Base-by-base conservation (phyloP, 2,888 invertebrate genomes). In the Athripsodes cinereus region DNA sequence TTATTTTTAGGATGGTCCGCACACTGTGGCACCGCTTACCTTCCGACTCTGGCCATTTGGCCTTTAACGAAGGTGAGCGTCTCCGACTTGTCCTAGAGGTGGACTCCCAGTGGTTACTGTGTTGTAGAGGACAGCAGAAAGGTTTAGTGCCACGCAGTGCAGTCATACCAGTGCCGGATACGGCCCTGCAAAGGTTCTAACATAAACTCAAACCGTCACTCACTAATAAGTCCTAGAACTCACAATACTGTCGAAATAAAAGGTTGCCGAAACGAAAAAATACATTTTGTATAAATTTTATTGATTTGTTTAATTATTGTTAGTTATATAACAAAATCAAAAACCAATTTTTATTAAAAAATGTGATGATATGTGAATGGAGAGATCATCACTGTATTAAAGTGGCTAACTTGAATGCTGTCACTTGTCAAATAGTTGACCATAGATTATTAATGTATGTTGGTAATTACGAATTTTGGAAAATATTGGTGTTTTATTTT, bases 41-140 rank as follows among this genome's bases (percentile, higher is more conserved):
- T n/a, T 86, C 88, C 1, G 88, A 88, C 68, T 87, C 86, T 52
- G 89, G 88, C 11, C 89, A 89, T 67, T 75, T 90, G 40, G 84
- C 88, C 13, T 90, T 88, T 74, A 87, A 85, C 69, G 87, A 88
- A 70, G 88, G 88, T 18, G 89, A 89, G 69, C 80, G 82, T 47
- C 76, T 90, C 50, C 83, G 84, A 61, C 81, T 90, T 34, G 84
- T 89, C 52, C 74, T 89, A 22, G 88, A 89, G 67, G 88, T 90
- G 49, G 89, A 90, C 70, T 83, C 82, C 67, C 86, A 87, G 66
- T 86, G 88, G 82, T 71, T 89, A 64, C 73, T 90, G 58, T 90
- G 90, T 70, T 87, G 87, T 67, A 76, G 87, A 65, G 88, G 88
- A 6, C 86, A 87, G 40, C 85, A 85, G 67, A 88, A 88, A 69